Evolutionary conservation across 1,140 invertebrate species (phyloP).

Genomic region (Phymorhynchus buccinoides): DNA sequence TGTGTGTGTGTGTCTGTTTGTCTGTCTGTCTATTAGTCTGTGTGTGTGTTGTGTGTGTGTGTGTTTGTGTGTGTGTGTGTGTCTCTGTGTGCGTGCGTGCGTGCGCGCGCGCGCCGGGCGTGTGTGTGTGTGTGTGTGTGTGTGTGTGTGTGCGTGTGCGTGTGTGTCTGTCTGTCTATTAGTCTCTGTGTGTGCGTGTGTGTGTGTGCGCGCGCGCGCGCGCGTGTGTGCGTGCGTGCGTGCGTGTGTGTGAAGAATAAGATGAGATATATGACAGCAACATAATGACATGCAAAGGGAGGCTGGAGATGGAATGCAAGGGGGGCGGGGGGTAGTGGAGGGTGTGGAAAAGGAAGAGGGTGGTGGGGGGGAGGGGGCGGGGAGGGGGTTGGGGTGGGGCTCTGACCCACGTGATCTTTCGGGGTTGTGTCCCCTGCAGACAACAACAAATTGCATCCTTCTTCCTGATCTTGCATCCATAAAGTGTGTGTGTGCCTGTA

Average conservation of each 20-base stretch:
- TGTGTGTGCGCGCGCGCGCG: neutral
- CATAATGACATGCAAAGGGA: too few species aligned
- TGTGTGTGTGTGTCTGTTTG: neutral
- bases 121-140: slow-evolving; percentile 15
- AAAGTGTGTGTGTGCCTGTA: slow-evolving; percentile 3
- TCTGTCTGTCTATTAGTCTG: neutral
- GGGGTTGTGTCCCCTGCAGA: too few species aligned
- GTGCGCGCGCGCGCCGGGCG: neutral
- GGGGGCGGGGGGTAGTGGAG: too few species aligned
- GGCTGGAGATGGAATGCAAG: too few species aligned
- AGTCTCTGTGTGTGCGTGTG: slow-evolving; percentile 18
- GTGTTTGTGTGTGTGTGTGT: neutral
- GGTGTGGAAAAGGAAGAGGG: too few species aligned
- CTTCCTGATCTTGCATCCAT: too few species aligned
- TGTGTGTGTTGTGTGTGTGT: neutral
- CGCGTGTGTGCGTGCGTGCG: neutral
- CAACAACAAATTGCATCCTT: too few species aligned
- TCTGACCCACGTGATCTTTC: too few species aligned
- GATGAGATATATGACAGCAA: too few species aligned
- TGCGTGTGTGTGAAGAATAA: slow-evolving; percentile 11
- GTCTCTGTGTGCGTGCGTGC: neutral
- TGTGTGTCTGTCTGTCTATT: neutral
- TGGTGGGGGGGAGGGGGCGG: too few species aligned
- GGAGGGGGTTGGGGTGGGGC: too few species aligned
- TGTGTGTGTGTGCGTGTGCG: slow-evolving; percentile 19